Evolutionary conservation across 1,140 invertebrate genomes (phyloP).

Genomic region (Brachionus rubens): DNA sequence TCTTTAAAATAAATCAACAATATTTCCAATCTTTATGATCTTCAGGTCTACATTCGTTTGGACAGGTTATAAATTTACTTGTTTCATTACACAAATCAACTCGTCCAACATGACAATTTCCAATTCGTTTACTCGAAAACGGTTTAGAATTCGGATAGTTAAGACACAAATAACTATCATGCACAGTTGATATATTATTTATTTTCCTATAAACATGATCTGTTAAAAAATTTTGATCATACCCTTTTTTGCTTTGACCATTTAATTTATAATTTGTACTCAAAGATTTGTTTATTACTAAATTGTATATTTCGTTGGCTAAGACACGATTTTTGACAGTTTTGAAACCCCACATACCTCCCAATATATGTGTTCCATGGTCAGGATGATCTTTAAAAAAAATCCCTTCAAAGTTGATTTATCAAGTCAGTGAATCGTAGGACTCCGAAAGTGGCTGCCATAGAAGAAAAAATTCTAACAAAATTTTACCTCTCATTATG

Average conservation of each 20-base stretch:
- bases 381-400: conserved; percentile 16
- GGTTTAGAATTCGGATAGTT: not conserved
- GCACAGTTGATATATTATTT: not conserved
- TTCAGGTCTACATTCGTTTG: conserved; percentile 1
- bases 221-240: conserved; percentile 19
- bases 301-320: conserved; percentile 1
- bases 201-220: not conserved
- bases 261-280: not conserved
- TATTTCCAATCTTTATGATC: not conserved
- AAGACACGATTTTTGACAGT: not conserved
- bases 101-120: conserved; percentile 20
- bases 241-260: not conserved
- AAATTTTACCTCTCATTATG: conserved; percentile 35
- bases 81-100: not conserved
- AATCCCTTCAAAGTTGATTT: too few relatives aligned
- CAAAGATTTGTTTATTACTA: not conserved
- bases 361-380: conserved; percentile 3
- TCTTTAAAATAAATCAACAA: too few relatives aligned
- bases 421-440: too few relatives aligned
- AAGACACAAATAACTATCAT: conserved; percentile 29
- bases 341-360: conserved; percentile 37
- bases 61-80: not conserved
- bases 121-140: conserved; percentile 2
- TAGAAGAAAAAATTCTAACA: too few relatives aligned
- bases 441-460: too few relatives aligned